Conservation (phyloP, 2,113 vertebrate species). For the Silurus glanis region DNA sequence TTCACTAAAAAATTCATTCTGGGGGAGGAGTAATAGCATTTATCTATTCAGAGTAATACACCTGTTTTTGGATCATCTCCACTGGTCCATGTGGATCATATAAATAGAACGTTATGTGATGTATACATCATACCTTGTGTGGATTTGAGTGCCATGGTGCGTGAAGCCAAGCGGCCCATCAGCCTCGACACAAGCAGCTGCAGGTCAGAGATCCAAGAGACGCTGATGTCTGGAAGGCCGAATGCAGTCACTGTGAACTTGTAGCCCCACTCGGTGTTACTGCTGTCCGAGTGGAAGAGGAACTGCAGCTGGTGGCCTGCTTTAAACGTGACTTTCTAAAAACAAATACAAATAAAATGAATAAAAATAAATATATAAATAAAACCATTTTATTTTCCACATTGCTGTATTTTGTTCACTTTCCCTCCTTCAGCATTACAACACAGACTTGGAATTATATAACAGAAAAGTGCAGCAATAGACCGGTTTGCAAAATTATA, state of each 20-base stretch:
- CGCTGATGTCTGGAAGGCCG: constrained; percentile 87
- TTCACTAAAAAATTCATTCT: not conserved
- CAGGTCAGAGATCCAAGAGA: constrained; percentile 94
- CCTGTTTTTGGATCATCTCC: not conserved
- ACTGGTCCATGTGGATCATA: not conserved
- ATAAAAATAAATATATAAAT: not conserved
- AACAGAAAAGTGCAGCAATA: not conserved
- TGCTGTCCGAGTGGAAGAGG: constrained; percentile 97
- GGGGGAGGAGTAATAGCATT: too few relatives aligned
- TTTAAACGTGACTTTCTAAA: constrained; percentile 94
- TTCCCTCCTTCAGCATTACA: not conserved
- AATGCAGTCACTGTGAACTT: constrained; percentile 91
- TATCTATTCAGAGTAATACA: not conserved
- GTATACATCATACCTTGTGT: constrained; percentile 72
- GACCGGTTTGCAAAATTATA: not conserved
- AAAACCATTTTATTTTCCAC: not conserved
- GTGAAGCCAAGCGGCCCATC: constrained; percentile 92
- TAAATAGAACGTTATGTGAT: not conserved
- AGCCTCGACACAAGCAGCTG: constrained; percentile 89
- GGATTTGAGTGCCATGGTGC: constrained; percentile 85
- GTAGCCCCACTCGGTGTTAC: constrained; percentile 98
- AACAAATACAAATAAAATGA: not conserved
- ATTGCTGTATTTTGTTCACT: not conserved
- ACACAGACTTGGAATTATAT: not conserved
- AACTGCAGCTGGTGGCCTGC: constrained; percentile 95